phyloP scores from a whole-genome alignment of 2,113 vertebrate species.

The Galbula dea region DNA sequence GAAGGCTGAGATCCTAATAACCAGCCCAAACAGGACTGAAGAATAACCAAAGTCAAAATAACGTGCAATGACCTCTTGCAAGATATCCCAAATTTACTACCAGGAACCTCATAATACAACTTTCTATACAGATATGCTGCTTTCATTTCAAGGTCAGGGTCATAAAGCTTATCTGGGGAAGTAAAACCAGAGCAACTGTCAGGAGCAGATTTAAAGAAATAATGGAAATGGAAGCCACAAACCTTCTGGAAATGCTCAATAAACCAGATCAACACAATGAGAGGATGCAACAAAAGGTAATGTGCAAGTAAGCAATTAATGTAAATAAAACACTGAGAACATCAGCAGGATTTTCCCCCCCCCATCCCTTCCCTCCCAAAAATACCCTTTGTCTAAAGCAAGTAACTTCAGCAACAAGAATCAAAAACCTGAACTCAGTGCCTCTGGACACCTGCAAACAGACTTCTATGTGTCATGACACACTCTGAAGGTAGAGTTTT shows the following conservation, averaged over 20 bases:
- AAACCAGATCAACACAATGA: neutral
- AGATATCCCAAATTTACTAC: neutral
- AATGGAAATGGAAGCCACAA: constrained; percentile 12
- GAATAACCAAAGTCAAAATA: neutral
- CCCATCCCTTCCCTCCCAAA: neutral
- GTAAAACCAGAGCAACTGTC: neutral
- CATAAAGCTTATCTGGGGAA: neutral
- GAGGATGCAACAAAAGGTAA: neutral
- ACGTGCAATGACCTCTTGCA: neutral
- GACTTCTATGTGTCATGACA: neutral
- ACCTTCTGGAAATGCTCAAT: neutral
- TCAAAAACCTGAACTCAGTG: neutral
- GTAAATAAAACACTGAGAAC: neutral
- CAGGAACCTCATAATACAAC: neutral
- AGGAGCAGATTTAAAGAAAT: neutral
- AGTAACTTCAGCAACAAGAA: neutral
- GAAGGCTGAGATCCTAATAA: neutral
- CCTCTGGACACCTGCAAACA: neutral
- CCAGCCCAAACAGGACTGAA: neutral
- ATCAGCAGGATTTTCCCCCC: neutral
- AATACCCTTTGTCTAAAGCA: neutral
- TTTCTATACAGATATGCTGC: neutral
- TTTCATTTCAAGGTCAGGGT: neutral
- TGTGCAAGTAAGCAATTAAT: neutral
- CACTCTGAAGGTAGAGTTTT: neutral